Conservation (phyloP, 2,888 invertebrate species). For the Scaptomyza cyrtandrae region DNA sequence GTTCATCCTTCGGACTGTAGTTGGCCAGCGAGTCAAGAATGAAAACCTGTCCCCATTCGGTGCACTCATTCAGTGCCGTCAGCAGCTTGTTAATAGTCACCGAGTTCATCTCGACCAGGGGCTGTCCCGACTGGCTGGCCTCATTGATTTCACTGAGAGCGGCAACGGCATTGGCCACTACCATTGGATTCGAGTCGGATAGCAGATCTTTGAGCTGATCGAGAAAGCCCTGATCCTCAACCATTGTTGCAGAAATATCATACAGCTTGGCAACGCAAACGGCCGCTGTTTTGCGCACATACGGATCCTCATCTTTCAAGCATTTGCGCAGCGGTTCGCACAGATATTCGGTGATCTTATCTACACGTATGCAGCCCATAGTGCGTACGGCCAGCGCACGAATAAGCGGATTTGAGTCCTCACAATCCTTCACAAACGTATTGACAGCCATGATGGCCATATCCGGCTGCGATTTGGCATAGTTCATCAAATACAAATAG, state of each 20-base stretch:
- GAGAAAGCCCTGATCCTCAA: slow-evolving; percentile 93
- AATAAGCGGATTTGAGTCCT: slow-evolving; percentile 99
- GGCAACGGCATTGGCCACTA: slow-evolving; percentile 99
- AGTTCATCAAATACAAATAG: slow-evolving; percentile 99
- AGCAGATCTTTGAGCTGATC: slow-evolving; percentile 98
- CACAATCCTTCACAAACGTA: slow-evolving; percentile 99
- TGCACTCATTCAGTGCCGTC: slow-evolving; percentile 99
- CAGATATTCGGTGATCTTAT: slow-evolving; percentile 99
- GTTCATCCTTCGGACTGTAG: slow-evolving; percentile 97
- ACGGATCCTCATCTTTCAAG: slow-evolving; percentile 97
- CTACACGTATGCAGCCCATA: slow-evolving; percentile 99
- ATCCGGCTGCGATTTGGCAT: slow-evolving; percentile 99
- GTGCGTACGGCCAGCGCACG: slow-evolving; percentile 99
- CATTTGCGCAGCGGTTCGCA: slow-evolving; percentile 99
- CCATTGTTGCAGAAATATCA: slow-evolving; percentile 94
- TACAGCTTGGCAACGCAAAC: slow-evolving; percentile 99
- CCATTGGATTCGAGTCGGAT: slow-evolving; percentile 99
- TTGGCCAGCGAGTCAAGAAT: slow-evolving; percentile 98
- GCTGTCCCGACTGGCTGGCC: slow-evolving; percentile 96
- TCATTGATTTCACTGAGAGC: slow-evolving; percentile 99
- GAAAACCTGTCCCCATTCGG: slow-evolving; percentile 99
- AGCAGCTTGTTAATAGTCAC: slow-evolving; percentile 98
- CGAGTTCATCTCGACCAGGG: slow-evolving; percentile 97
- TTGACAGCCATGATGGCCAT: slow-evolving; percentile 99
- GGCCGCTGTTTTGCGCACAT: slow-evolving; percentile 99